Conservation (phyloP, 53 echinoderm and acorn worm genomes). For the Echinarachnius parma region DNA sequence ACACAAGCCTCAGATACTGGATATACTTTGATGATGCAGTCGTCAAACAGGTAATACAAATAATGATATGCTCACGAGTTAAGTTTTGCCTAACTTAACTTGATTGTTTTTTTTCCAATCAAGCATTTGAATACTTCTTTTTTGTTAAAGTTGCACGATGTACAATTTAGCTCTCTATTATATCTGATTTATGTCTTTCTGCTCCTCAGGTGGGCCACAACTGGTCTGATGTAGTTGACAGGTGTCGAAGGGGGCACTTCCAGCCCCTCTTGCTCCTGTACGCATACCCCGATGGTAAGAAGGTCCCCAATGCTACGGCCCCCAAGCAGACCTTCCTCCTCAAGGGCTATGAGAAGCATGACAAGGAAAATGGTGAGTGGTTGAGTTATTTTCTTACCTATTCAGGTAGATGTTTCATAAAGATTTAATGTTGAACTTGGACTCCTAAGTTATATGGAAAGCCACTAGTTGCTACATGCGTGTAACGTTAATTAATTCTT, state of each 20-base stretch:
- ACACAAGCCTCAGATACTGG: slow-evolving; percentile 78
- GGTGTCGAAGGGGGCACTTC: slow-evolving; percentile 73
- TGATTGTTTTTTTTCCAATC: no score
- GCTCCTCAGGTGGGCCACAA: slow-evolving; percentile 84
- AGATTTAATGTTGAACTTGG: no score
- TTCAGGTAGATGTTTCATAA: no score
- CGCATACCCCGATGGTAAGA: slow-evolving; percentile 73
- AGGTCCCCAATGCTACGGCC: slow-evolving; percentile 59
- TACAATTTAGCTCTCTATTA: no score
- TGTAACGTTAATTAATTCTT: no score
- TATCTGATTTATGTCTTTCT: no score
- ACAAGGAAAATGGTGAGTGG: slow-evolving; percentile 35
- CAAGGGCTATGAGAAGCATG: slow-evolving; percentile 35
- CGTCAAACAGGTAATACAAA: slow-evolving; percentile 82
- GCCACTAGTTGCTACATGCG: no score
- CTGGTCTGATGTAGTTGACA: slow-evolving; percentile 81
- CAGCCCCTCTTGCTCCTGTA: slow-evolving; percentile 84
- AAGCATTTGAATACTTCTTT: no score
- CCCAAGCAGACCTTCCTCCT: slow-evolving; percentile 51
- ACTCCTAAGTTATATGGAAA: no score
- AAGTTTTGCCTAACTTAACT: no score
- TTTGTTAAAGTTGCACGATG: no score
- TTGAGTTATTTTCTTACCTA: background rate
- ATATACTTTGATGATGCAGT: slow-evolving; percentile 98
- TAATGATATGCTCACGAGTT: no score